Evolutionary conservation across 2,888 invertebrate species (phyloP).

Genomic region (Aromia moschata): DNA sequence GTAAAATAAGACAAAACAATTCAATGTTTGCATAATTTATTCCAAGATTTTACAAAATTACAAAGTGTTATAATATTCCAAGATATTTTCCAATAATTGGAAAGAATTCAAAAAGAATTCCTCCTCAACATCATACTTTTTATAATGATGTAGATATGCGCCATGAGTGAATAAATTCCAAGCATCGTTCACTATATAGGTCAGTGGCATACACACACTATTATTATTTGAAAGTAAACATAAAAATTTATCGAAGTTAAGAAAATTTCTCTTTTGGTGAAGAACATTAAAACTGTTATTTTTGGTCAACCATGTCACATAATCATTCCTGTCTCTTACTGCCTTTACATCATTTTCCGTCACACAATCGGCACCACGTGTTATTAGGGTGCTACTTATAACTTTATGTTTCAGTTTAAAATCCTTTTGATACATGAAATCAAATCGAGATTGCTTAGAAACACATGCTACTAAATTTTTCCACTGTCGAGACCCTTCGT

Average conservation of each 20-base stretch:
- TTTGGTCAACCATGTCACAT: constrained; percentile 59
- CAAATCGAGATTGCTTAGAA: constrained; percentile 42
- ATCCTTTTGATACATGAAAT: constrained; percentile 33
- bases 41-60: too few species aligned
- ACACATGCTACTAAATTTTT: constrained; percentile 36
- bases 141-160: constrained; percentile 66
- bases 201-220: constrained; percentile 57
- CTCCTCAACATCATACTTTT: constrained; percentile 63
- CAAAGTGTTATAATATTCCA: constrained; percentile 62
- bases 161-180: constrained; percentile 64
- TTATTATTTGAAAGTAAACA: constrained; percentile 64
- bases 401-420: constrained; percentile 39
- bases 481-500: constrained; percentile 61
- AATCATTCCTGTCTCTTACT: constrained; percentile 52
- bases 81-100: constrained; percentile 63
- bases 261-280: constrained; percentile 59
- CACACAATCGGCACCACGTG: constrained; percentile 54
- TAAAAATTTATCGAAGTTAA: constrained; percentile 61
- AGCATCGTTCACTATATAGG: constrained; percentile 61
- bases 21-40: too few species aligned
- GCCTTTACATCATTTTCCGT: constrained; percentile 53
- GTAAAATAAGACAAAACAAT: too few species aligned
- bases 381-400: constrained; percentile 61
- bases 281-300: constrained; percentile 56
- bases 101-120: constrained; percentile 65